Evolutionary conservation across 2,888 invertebrate species (phyloP), one percentile per base, ranked within the genome.

Genomic region (Synanthedon tipuliformis): DNA sequence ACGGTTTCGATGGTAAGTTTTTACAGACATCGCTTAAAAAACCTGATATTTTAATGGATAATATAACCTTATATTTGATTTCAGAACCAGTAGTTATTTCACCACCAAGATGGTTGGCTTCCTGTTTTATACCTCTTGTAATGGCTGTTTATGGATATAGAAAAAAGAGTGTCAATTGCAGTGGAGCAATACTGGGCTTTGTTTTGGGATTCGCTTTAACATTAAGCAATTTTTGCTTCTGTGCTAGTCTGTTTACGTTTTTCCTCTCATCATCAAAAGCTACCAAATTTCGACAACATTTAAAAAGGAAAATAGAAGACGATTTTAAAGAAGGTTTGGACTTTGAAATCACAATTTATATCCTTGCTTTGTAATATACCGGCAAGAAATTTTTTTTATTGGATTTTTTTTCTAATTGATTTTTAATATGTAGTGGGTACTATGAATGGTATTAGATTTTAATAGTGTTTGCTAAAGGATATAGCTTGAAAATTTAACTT

Each of bases 201-300:
- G 61, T 92, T 3, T 89, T 95, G 52, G 95, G 94, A 11, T 92
- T 95, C 65, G 78, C 94, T 18, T 73, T 96, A 48, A 94, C 95
- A 2, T 78, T 95, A 27, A 92, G 94, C 52, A 95, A 91, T 72
- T 92, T 93, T 66, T 91, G 93, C 55, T 96, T 95, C 71, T 77
- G 94, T 50, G 89, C 90, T 12, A 90, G 92, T 58, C 81, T 96
- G 40, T 79, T 94, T 13, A 87, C 91, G 3, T 96, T 96, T 76
- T 96, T 96, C 69, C 73, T 95, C 23, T 89, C 93, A 50, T 93
- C 93, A 2, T 95, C 95, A 0, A 92, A 91, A 69, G 95, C 93
- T 0, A 96, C 96, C 1, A 95, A 94, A 73, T 93, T 92, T 66
- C 88, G 92, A 16, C 78, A 90, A 1, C 77, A 90, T 53, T 73